Base-by-base conservation (phyloP, 2,113 vertebrate species). In the Platanista minor region DNA sequence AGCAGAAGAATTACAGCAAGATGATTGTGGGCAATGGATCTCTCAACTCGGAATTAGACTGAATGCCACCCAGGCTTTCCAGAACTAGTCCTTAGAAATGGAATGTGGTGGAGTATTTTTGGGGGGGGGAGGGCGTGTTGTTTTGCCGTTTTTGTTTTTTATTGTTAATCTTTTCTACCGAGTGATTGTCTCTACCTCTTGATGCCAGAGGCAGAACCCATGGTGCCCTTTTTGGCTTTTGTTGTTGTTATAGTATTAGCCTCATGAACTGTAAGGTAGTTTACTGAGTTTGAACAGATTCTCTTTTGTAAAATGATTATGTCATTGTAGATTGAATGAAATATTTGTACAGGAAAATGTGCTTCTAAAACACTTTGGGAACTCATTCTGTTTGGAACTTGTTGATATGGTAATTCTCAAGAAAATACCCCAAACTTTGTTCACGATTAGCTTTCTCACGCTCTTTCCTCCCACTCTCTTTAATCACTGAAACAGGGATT, bases 1-100 rank as follows among this genome's bases (percentile, higher is more conserved):
- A 99, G 74, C 99, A 99, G 99, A 99, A 99, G 97, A 99, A 98
- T 97, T 99, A 99, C 98, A 99, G 99, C 99, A 99, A 98, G 97
- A 99, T 99, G 98, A 98, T 99, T 1, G 98, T 98, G 31, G 99
- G 99, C 97, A 97, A 99, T 1, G 99, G 98, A 36, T 89, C 82
- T 81, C 39, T 92, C 92, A 54, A 97, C 95, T 97, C 80, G 6
- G 96, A 98, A 17, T 87, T 71, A 13, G 94, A 98, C 93, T 98
- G 97, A 98, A 36, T 0, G 10, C 43, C 8, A 0, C 4, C 27
- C 43, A 23, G 71, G 14, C 78, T 97, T 97, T 95, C 72, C 78
- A 94, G 91, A 96, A 43, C 84, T 72, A 94, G 96, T 89, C 92
- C 88, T 92, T 91, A 87, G 93, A 85, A 41, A 46, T 61, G 62